These are phyloP conservation scores for Chaetodon trifasciatus DNA, from an alignment of 2,797 vertebrate species.

Conservation along the genomic window DNA sequence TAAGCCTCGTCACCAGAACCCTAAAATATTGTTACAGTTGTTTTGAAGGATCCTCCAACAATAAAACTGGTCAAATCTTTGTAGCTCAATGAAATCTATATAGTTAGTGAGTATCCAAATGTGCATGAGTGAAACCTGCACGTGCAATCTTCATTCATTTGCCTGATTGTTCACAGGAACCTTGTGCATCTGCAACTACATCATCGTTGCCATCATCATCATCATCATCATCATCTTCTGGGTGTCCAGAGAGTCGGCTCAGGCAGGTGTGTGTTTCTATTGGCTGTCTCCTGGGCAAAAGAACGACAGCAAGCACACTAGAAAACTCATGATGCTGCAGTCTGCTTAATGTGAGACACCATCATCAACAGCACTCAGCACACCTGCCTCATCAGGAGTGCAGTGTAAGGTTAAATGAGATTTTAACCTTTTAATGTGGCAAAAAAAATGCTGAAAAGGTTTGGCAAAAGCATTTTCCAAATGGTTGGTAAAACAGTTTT, in stretches of 20 bases:
- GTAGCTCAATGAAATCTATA: neutral
- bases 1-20: neutral
- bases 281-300: conserved; percentile 44
- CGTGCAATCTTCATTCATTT: conserved; percentile 23
- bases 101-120: neutral
- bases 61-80: neutral
- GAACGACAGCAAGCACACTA: conserved; percentile 18
- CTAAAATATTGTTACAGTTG: neutral
- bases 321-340: conserved; percentile 79
- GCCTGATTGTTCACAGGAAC: neutral
- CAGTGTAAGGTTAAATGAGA: conserved; percentile 12
- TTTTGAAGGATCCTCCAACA: neutral
- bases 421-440: conserved; percentile 19
- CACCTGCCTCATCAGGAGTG: conserved; percentile 72
- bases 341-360: conserved; percentile 74
- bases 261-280: conserved; percentile 72
- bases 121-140: neutral
- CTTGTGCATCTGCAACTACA: conserved; percentile 7
- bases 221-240: conserved; percentile 35
- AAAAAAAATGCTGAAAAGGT: neutral
- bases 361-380: conserved; percentile 66
- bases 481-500: neutral
- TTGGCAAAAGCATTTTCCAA: neutral
- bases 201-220: conserved; percentile 15
- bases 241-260: conserved; percentile 32